These are phyloP conservation scores for Mormyrops boulengeri DNA, from an alignment of 2,797 vertebrate genomes.

Conservation along the genomic window DNA sequence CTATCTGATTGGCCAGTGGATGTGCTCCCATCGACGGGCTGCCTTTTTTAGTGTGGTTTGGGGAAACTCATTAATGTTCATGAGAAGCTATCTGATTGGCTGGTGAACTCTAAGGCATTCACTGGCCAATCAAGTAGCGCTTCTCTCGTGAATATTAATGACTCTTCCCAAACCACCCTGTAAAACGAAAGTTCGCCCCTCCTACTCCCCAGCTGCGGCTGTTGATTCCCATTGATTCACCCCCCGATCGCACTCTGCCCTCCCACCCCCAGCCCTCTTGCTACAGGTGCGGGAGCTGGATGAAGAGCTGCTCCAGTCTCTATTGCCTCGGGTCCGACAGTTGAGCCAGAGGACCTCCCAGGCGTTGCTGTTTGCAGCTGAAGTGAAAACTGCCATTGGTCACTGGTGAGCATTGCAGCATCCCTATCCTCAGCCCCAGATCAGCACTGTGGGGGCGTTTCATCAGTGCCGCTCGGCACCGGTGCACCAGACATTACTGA, in stretches of 20 bases:
- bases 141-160: not conserved
- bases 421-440: conserved; percentile 9
- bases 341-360: conserved; percentile 52
- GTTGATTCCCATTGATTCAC: not conserved
- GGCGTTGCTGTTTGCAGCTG: conserved; percentile 49
- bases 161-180: not conserved
- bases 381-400: conserved; percentile 58
- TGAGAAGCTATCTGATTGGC: too few relatives aligned
- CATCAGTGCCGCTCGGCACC: not conserved
- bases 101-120: not conserved
- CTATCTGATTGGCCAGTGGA: not conserved
- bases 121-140: not conserved
- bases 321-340: conserved; percentile 55
- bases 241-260: not conserved
- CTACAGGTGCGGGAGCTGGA: conserved; percentile 53
- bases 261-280: conserved; percentile 51
- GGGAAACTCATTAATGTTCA: not conserved
- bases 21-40: not conserved
- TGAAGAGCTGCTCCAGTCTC: conserved; percentile 50
- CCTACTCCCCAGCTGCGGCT: not conserved
- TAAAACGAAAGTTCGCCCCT: not conserved
- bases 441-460: not conserved
- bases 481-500: not conserved
- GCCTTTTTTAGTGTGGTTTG: not conserved
- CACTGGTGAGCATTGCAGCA: conserved; percentile 57